Evolutionary conservation across 1,140 invertebrate species (phyloP), one percentile per base, ranked within the genome.

Genomic region (Heliconius hewitsoni): DNA sequence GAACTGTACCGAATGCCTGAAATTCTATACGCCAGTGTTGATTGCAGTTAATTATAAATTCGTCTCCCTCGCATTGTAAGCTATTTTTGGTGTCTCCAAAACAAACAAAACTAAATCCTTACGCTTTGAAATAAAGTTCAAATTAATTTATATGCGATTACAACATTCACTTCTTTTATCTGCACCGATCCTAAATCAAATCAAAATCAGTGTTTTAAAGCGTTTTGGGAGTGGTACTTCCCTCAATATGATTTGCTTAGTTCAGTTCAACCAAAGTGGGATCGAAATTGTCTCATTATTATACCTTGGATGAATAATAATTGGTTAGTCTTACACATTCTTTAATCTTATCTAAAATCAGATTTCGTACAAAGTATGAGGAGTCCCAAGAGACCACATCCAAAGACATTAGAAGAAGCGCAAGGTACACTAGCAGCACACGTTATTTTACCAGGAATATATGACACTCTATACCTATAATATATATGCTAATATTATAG

Each of bases 1-100:
- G 55, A 57, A 57, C 55, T 57, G 90, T 93, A 85, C 89, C 46
- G 77, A 83, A 89, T 89, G 81, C 87, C 87, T 86, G 91, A 93
- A 93, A 94, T 94, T 93, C 91, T 93, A 94, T 94, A 90, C 90
- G 90, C 91, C 88, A 93, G 93, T 92, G 91, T 93, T 94, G 91
- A 94, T 94, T 94, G 91, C 93, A 94, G 93, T 93, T 94, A 94
- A 93, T 94, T 94, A 93, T 94, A 94, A 91, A 94, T 90, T 88
- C 91, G 89, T 92, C 89, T 90, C 91, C 91, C 91, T 91, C 88
- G 88, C 85, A 92, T 91, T 92, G 93, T 91, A 74, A 83, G 85
- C 85, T 93, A 93, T 92, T 93, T 93, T 87, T 85, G 83, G 71
- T 27, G 37, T 42, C 4, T 3, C 4, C 18, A 19, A 50, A 42